phyloP scores from a whole-genome alignment of 2,797 vertebrate species.

The Valencia hispanica region DNA sequence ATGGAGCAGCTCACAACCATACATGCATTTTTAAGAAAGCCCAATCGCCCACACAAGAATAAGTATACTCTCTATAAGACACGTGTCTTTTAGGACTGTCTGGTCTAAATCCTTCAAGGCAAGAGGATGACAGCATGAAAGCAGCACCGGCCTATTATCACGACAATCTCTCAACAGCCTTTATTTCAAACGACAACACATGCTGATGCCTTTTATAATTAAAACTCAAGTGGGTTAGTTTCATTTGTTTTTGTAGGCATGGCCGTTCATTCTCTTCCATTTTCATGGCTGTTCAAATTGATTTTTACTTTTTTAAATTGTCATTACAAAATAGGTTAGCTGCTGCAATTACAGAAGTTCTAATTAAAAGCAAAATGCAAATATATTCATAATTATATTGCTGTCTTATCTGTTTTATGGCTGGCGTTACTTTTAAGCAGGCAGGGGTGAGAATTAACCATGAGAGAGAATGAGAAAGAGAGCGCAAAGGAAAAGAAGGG shows the following conservation, averaged over 20 bases:
- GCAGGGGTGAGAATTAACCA: constrained; percentile 67
- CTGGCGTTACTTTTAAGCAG: constrained; percentile 77
- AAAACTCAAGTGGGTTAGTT: constrained; percentile 76
- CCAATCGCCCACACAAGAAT: background rate
- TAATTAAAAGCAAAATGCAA: constrained; percentile 83
- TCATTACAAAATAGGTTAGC: constrained; percentile 78
- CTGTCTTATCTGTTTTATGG: constrained; percentile 79
- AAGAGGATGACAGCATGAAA: constrained; percentile 31
- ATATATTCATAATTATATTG: constrained; percentile 81
- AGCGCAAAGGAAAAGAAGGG: constrained; percentile 8
- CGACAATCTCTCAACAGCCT: constrained; percentile 59
- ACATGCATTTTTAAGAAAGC: constrained; percentile 11
- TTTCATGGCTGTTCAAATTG: constrained; percentile 77
- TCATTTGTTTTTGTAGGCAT: constrained; percentile 73
- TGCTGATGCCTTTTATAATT: constrained; percentile 72
- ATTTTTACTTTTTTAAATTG: constrained; percentile 80
- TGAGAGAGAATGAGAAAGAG: constrained; percentile 39
- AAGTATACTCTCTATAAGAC: constrained; percentile 1
- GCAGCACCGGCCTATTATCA: constrained; percentile 58
- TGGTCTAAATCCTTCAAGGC: constrained; percentile 45
- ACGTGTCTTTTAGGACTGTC: constrained; percentile 35
- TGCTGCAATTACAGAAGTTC: constrained; percentile 75
- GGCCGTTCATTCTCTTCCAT: constrained; percentile 60
- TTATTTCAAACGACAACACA: constrained; percentile 69
- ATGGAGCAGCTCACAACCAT: background rate